Evolutionary conservation across 2,888 invertebrate species (phyloP), one percentile per base, ranked within the genome.

Genomic region (Hemicrepidius hirtus): DNA sequence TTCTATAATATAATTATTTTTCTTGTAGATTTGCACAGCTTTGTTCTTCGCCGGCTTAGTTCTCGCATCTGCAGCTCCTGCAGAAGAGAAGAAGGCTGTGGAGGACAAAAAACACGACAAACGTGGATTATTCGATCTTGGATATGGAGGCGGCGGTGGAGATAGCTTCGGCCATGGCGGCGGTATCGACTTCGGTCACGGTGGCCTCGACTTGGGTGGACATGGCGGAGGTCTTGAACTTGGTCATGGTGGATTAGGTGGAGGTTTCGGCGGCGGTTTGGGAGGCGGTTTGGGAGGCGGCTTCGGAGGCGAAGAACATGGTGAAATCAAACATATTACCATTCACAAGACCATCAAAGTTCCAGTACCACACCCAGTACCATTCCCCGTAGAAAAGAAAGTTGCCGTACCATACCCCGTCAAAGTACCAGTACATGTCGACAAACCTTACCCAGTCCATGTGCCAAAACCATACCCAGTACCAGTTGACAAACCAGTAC

Each of bases 401-500:
- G 82, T 85, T 62, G 79, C 83, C 3, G 82, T 84, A 9, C 82
- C 84, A 21, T 82, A 83, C 9, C 85, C 84, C 53, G 81, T 83
- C 18, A 81, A 81, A 74, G 82, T 84, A 62, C 75, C 85, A 10
- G 87, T 88, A 37, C 88, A 88, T 63, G 88, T 89, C 32, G 88
- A 88, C 76, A 87, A 86, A 74, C 87, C 87, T 10, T 86, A 86
- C 75, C 85, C 87, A 44, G 85, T 85, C 20, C 82, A 81, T 70
- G 84, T 90, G 0, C 88, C 88, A 1, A 87, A 88, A 32, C 89
- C 90, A 0, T 83, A 84, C 71, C 84, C 85, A 70, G 88, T 90
- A 0, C 84, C 88, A 0, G 88, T 90, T 0, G 88, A 88, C 74
- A 84, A 88, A 64, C 88, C 88, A 10, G 87, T 88, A 37, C 86